phyloP scores from a whole-genome alignment of 2,113 vertebrate species.

The Trochalopteron elliotii region DNA sequence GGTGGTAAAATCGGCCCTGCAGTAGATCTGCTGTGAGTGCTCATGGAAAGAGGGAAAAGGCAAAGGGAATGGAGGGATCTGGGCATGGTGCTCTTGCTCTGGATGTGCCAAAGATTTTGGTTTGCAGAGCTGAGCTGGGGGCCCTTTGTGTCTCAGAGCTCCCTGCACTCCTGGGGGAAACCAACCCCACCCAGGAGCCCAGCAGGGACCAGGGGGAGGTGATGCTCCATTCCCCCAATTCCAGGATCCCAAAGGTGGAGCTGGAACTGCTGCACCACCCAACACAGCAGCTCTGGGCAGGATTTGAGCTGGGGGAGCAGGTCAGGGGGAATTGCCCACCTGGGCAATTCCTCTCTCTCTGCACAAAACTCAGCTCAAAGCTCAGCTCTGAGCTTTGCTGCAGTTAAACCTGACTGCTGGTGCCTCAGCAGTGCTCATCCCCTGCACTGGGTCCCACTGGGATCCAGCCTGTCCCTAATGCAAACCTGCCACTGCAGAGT shows the following conservation, averaged over 20 bases:
- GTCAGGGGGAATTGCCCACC: not conserved
- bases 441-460: not conserved
- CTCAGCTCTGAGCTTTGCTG: not conserved
- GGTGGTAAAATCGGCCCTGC: not conserved
- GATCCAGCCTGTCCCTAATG: not conserved
- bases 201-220: rapidly evolving
- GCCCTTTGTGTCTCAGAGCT: rapidly evolving
- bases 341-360: not conserved
- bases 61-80: not conserved
- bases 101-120: not conserved
- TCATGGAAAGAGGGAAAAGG: not conserved
- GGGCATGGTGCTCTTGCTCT: not conserved
- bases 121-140: not conserved
- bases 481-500: not conserved
- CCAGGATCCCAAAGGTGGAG: not conserved
- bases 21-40: not conserved
- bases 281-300: not conserved
- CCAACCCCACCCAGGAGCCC: not conserved
- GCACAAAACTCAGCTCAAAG: not conserved
- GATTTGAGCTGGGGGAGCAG: not conserved
- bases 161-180: not conserved
- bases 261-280: not conserved
- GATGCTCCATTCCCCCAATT: rapidly evolving
- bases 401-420: not conserved
- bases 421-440: not conserved